Evolutionary conservation across 2,888 invertebrate species (phyloP).

Genomic region (Drosophila dives): DNA sequence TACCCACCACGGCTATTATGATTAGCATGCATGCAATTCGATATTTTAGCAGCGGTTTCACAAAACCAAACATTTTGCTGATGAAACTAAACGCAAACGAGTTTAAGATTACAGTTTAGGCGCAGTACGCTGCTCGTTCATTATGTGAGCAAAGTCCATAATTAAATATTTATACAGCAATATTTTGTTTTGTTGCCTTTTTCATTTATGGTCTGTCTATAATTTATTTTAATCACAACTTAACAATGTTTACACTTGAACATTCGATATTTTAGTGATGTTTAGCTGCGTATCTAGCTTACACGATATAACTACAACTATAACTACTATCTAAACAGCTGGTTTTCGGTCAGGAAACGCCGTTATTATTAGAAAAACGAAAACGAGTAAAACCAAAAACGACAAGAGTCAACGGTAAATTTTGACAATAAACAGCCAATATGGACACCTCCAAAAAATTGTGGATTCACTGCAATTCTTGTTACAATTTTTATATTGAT

Average conservation of each 20-base stretch:
- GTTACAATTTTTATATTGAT: conserved; percentile 63
- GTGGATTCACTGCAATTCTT: conserved; percentile 83
- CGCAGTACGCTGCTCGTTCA: conserved; percentile 29
- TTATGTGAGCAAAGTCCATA: background rate
- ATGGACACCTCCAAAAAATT: conserved; percentile 30
- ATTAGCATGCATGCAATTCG: conserved; percentile 44
- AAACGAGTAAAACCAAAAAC: conserved; percentile 16
- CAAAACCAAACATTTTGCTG: conserved; percentile 41
- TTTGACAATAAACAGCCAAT: background rate
- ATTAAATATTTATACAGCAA: background rate
- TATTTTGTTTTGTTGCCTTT: background rate
- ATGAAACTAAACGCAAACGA: conserved; percentile 5
- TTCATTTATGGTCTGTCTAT: background rate
- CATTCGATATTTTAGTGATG: background rate
- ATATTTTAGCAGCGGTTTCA: conserved; percentile 23
- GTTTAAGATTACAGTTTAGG: background rate
- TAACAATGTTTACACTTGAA: background rate
- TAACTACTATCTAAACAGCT: conserved; percentile 25
- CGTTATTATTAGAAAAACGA: background rate
- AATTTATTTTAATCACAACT: background rate
- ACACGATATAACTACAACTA: no score
- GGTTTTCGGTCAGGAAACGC: conserved; percentile 17
- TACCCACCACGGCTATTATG: conserved; percentile 34
- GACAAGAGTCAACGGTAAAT: background rate
- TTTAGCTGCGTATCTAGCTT: background rate